phyloP scores from a whole-genome alignment of 2,113 vertebrate species.

The Morone chrysops region DNA sequence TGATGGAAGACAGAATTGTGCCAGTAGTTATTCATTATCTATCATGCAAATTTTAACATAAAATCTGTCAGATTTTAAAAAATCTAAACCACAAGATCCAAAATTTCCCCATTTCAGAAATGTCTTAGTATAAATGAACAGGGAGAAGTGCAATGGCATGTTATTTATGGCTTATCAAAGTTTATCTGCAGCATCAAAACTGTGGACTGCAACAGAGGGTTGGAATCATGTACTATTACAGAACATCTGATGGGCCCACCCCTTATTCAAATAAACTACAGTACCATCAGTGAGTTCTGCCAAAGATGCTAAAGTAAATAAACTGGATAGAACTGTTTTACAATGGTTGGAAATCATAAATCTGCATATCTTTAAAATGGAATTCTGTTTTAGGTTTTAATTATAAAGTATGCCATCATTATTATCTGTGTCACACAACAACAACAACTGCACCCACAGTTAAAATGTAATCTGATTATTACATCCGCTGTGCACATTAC shows the following conservation, averaged over 20 bases:
- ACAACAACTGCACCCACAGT: not conserved
- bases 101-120: not conserved
- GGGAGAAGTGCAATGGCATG: not conserved
- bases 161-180: constrained; percentile 27
- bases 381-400: not conserved
- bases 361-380: not conserved
- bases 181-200: constrained; percentile 21
- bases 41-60: constrained; percentile 19
- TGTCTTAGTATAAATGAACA: not conserved
- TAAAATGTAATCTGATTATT: not conserved
- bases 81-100: not conserved
- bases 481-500: not conserved
- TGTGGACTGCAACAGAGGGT: constrained; percentile 39
- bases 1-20: not conserved
- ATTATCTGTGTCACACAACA: not conserved
- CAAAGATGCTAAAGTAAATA: no score
- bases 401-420: not conserved
- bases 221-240: constrained; percentile 16
- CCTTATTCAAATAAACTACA: not conserved
- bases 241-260: not conserved
- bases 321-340: not conserved
- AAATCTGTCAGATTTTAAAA: not conserved
- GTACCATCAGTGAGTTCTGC: not conserved
- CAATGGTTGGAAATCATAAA: not conserved
- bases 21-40: not conserved